Evolutionary conservation across 2,888 invertebrate species (phyloP), one percentile per base, ranked within the genome.

Genomic region (Caenorhabditis sulstoni): DNA sequence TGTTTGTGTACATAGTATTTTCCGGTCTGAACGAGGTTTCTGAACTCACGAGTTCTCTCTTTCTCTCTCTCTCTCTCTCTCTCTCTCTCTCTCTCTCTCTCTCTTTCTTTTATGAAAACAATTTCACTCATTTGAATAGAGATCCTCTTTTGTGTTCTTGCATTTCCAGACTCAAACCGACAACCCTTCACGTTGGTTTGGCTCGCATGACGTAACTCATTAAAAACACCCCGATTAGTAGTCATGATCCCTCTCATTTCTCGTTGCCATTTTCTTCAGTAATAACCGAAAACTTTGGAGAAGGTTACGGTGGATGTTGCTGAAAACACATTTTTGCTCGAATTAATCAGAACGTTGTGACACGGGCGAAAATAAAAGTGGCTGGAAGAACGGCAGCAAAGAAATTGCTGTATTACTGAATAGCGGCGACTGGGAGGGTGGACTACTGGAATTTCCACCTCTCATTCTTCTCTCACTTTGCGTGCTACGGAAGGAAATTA

Each of bases 401-500:
- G 23, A 18, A 23, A 44, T 52, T 39, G 47, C 16, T 37, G 49
- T 50, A 53, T 66, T 65, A 18, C 22, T 41, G 35, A 29, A 29
- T 29, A 29, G 29, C 29, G 41, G 37, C 37, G 29, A 49, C 53
- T 53, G 29, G 47, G 44, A 37, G 35, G 35, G 49, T 47, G 49
- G 37, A 18, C 29, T 16, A 22, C 11, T n/a, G 49, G 23, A 57
- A 57, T 49, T 66, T 23, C 49, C 52, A 62, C 41, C 57, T 44
- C 23, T 52, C 18, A 29, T 68, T 44, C 35, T 68, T 50, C 52
- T 18, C 50, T 68, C 67, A 44, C 58, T 68, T 68, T 59, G 57
- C 58, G 50, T 67, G 58, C 58, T 68, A 35, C 67, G 67, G 67
- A 68, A 59, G 44, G 67, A 68, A 68, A 68, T 58, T 41, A 68